Percentiles rank a stretch among this genome's conserved stretches.
These are phyloP conservation scores for Hoplodrina ambigua DNA, from an alignment of 2,888 invertebrate genomes.

Conservation along the genomic window DNA sequence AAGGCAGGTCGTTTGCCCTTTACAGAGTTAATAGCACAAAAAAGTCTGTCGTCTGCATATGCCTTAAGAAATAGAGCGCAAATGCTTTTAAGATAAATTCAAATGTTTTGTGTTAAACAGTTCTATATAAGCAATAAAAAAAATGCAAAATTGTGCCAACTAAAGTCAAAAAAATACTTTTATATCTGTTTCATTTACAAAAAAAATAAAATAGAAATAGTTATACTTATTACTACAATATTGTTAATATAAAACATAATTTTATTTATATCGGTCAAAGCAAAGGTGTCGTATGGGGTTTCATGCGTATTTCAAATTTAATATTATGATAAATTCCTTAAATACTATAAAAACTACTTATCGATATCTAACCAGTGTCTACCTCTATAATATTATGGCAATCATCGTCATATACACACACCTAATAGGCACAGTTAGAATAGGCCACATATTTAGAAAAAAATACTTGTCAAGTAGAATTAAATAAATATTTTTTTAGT, in stretches of 20 bases:
- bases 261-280: not conserved
- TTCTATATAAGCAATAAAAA: not conserved
- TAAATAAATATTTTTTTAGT: too few species aligned
- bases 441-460: constrained; percentile 37
- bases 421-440: constrained; percentile 49
- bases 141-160: constrained; percentile 27
- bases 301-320: not conserved
- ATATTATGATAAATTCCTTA: constrained; percentile 24
- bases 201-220: not conserved
- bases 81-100: constrained; percentile 23
- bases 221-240: not conserved
- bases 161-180: not conserved
- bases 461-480: not conserved
- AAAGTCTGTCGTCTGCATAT: too few species aligned
- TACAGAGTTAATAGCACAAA: too few species aligned
- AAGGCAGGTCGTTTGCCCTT: not conserved
- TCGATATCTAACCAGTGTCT: constrained; percentile 15
- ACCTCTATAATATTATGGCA: constrained; percentile 55
- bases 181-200: constrained; percentile 7
- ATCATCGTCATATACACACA: constrained; percentile 22
- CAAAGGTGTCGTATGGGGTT: not conserved
- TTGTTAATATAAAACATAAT: not conserved
- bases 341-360: constrained; percentile 33
- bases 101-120: not conserved
- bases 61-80: constrained; percentile 8